Percentiles rank a stretch among this genome's conserved stretches.
phyloP scores from a whole-genome alignment of 2,888 invertebrate species.

The Lithosia quadra region DNA sequence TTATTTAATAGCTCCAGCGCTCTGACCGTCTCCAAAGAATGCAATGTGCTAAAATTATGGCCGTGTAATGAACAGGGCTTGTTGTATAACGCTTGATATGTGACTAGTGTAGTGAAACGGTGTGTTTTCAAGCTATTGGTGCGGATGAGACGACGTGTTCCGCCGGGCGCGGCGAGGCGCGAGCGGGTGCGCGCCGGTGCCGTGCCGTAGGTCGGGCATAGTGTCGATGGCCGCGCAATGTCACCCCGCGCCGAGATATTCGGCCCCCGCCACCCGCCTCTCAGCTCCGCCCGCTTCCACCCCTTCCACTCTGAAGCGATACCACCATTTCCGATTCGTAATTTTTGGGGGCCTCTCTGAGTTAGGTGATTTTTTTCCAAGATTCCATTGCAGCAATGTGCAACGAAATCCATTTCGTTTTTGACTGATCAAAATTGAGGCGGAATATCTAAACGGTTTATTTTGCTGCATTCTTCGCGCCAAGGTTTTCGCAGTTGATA shows the following conservation, averaged over 20 bases:
- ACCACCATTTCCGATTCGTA: slow-evolving; percentile 74
- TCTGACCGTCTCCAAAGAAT: slow-evolving; percentile 26
- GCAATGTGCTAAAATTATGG: background rate
- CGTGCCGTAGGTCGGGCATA: slow-evolving; percentile 82
- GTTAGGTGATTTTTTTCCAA: slow-evolving; percentile 41
- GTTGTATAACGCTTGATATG: slow-evolving; percentile 34
- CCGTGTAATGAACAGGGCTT: slow-evolving; percentile 8
- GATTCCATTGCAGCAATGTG: slow-evolving; percentile 21
- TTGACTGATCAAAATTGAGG: slow-evolving; percentile 7
- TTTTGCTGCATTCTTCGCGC: background rate
- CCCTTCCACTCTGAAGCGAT: slow-evolving; percentile 46
- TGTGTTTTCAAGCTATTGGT: slow-evolving; percentile 50
- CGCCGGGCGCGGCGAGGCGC: slow-evolving; percentile 60
- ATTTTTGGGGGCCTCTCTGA: slow-evolving; percentile 59
- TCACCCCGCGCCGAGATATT: slow-evolving; percentile 80
- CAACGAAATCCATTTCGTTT: slow-evolving; percentile 13
- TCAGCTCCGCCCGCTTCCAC: slow-evolving; percentile 42
- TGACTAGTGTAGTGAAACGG: slow-evolving; percentile 35
- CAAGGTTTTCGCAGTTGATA: background rate
- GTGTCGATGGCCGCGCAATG: slow-evolving; percentile 83
- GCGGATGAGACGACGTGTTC: slow-evolving; percentile 69
- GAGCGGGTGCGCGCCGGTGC: slow-evolving; percentile 59
- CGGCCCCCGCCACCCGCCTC: slow-evolving; percentile 62
- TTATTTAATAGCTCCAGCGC: slow-evolving; percentile 48
- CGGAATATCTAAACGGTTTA: slow-evolving; percentile 13